Evolutionary conservation across 2,113 vertebrate species (phyloP).

Genomic region (Dendropsophus ebraccatus): DNA sequence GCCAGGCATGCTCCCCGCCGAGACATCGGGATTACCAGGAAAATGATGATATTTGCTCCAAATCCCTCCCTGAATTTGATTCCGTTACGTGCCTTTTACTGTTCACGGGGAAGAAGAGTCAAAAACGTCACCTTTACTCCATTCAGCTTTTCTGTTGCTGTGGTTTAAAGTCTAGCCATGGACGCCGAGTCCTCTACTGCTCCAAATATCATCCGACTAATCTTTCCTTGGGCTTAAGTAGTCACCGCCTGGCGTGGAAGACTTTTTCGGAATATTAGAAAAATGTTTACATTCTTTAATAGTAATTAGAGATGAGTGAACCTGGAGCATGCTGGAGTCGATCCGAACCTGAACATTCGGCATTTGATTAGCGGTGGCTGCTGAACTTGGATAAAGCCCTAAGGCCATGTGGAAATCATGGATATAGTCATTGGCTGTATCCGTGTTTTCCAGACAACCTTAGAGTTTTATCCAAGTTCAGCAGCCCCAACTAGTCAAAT

Average conservation of each 20-base stretch:
- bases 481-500: too few relatives aligned
- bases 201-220: neutral
- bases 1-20: slow-evolving; percentile 55
- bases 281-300: neutral
- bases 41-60: slow-evolving; percentile 60
- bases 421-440: too few relatives aligned
- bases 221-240: neutral
- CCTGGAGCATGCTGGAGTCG: too few relatives aligned
- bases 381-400: too few relatives aligned
- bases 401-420: too few relatives aligned
- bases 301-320: too few relatives aligned
- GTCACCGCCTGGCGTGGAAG: neutral
- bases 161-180: neutral
- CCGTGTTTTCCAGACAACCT: too few relatives aligned
- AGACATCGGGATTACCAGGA: slow-evolving; percentile 49
- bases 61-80: slow-evolving; percentile 52
- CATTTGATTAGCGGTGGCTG: too few relatives aligned
- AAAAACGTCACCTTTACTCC: slow-evolving; percentile 9
- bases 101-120: neutral
- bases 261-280: slow-evolving; percentile 7
- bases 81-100: neutral
- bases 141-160: neutral
- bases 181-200: neutral
- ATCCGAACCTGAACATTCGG: too few relatives aligned
- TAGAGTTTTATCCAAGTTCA: too few relatives aligned